Conservation (phyloP, 2,888 invertebrate genomes). For the Synanthedon myopaeformis region DNA sequence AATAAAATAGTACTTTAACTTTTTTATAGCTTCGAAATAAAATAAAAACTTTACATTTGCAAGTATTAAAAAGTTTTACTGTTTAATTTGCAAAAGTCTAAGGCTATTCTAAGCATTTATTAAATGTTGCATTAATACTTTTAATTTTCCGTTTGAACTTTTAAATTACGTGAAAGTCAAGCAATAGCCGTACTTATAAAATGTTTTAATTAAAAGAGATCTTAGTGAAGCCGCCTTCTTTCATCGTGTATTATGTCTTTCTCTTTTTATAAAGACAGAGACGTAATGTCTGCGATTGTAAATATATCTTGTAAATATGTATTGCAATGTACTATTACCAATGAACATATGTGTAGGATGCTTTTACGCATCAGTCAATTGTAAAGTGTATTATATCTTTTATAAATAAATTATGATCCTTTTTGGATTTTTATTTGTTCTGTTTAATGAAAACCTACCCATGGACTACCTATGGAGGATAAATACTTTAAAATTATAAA, state of each 20-base stretch:
- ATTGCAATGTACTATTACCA: conserved; percentile 44
- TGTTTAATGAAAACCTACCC: conserved; percentile 26
- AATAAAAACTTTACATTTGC: too few species aligned
- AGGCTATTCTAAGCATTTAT: too few species aligned
- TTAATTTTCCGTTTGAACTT: too few species aligned
- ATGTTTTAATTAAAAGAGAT: neutral
- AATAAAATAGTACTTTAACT: too few species aligned
- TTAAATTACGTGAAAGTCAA: too few species aligned
- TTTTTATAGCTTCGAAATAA: too few species aligned
- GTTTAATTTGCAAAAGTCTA: too few species aligned
- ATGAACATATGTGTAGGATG: conserved; percentile 47
- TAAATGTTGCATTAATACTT: too few species aligned
- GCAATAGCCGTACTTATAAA: neutral
- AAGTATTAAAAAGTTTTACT: too few species aligned
- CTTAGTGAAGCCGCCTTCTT: neutral
- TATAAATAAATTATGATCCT: conserved; percentile 66
- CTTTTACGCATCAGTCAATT: conserved; percentile 54
- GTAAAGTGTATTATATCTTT: conserved; percentile 66
- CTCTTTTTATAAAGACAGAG: conserved; percentile 23
- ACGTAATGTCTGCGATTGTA: conserved; percentile 15
- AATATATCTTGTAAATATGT: conserved; percentile 42
- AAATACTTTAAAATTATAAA: too few species aligned
- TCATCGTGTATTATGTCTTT: neutral
- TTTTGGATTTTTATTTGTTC: conserved; percentile 52
- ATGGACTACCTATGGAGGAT: too few species aligned